These are phyloP conservation scores for Ceratina calcarata DNA, from an alignment of 1,140 invertebrate genomes.

Conservation along the genomic window DNA sequence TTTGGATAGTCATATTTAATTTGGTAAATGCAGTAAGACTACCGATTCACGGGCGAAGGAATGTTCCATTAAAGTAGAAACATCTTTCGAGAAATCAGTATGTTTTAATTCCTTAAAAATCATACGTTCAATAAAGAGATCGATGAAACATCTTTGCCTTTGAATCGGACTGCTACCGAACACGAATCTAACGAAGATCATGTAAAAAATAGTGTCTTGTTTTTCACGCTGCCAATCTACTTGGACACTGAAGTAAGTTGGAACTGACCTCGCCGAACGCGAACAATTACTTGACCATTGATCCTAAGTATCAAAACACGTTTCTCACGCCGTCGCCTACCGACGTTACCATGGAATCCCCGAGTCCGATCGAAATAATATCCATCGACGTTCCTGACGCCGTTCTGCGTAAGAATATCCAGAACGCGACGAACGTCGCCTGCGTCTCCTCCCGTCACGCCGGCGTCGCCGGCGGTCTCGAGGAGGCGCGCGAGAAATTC, in stretches of 20 bases:
- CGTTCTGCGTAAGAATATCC: slow-evolving; percentile 76
- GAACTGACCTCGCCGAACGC: slow-evolving; percentile 70
- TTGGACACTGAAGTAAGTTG: slow-evolving; percentile 78
- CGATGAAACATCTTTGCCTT: not conserved
- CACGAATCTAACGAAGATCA: slow-evolving; percentile 15
- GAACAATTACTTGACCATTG: slow-evolving; percentile 74
- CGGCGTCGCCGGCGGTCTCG: slow-evolving; percentile 64
- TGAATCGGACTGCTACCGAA: slow-evolving; percentile 32
- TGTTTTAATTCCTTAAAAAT: not conserved
- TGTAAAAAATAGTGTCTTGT: slow-evolving; percentile 58
- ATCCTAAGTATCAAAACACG: slow-evolving; percentile 72
- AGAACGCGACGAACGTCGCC: slow-evolving; percentile 63
- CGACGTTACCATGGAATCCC: slow-evolving; percentile 81
- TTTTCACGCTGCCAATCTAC: slow-evolving; percentile 74
- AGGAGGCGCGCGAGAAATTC: slow-evolving; percentile 69
- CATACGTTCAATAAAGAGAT: not conserved
- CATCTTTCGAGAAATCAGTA: too few species aligned
- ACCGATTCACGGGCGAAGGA: slow-evolving; percentile 42
- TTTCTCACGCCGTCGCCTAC: slow-evolving; percentile 82
- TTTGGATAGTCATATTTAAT: not conserved
- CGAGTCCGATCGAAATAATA: slow-evolving; percentile 77
- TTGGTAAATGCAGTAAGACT: not conserved
- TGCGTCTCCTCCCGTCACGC: slow-evolving; percentile 42
- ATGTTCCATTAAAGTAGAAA: too few species aligned
- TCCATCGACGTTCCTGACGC: slow-evolving; percentile 79